phyloP scores from a whole-genome alignment of 2,113 vertebrate genomes.

The Phainopepla nitens region DNA sequence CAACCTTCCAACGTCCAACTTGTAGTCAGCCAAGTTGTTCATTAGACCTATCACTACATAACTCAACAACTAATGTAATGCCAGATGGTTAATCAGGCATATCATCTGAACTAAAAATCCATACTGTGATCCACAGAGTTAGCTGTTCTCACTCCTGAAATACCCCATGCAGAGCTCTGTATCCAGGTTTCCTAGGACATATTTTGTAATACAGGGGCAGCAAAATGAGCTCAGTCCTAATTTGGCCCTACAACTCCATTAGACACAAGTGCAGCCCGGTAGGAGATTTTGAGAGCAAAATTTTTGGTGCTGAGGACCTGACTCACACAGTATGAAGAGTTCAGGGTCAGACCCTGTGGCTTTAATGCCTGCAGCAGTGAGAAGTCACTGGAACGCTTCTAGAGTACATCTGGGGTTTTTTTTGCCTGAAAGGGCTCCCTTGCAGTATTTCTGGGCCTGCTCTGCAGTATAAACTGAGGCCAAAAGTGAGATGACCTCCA shows the following conservation, averaged over 20 bases:
- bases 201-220: not conserved
- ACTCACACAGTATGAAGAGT: not conserved
- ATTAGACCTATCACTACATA: not conserved
- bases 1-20: not conserved
- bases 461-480: too few relatives aligned
- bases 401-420: not conserved
- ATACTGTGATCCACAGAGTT: not conserved
- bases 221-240: not conserved
- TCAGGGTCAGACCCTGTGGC: not conserved
- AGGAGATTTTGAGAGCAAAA: not conserved
- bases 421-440: not conserved
- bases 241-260: not conserved
- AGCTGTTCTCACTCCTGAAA: not conserved
- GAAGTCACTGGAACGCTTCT: not conserved
- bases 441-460: too few relatives aligned
- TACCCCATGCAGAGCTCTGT: not conserved
- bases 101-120: not conserved
- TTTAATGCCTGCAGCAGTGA: not conserved
- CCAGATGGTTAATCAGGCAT: not conserved
- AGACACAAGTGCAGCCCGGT: not conserved
- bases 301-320: not conserved
- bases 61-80: not conserved
- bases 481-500: too few relatives aligned
- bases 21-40: not conserved
- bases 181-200: not conserved